These are phyloP conservation scores for Camponotus floridanus DNA, from an alignment of 1,140 invertebrate genomes.

Conservation along the genomic window DNA sequence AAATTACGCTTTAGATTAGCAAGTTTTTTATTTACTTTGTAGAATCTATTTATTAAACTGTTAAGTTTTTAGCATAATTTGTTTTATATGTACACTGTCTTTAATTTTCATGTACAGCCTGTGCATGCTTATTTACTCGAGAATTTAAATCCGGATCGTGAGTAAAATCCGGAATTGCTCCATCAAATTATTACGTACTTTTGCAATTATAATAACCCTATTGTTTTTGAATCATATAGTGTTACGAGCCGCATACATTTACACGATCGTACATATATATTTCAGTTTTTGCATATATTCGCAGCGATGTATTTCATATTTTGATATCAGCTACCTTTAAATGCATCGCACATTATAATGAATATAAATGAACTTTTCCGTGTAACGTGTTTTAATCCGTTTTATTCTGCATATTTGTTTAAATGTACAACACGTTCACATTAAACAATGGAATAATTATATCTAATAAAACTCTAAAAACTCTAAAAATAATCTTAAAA, in stretches of 20 bases:
- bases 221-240: constrained; percentile 37
- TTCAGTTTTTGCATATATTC: neutral
- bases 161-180: constrained; percentile 51
- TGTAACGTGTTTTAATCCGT: constrained; percentile 12
- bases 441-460: neutral
- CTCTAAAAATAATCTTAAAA: neutral
- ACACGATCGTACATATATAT: neutral
- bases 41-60: constrained; percentile 3
- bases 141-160: constrained; percentile 18
- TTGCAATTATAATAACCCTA: constrained; percentile 38
- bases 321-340: constrained; percentile 15
- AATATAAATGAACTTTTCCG: constrained; percentile 14
- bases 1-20: neutral
- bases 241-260: neutral
- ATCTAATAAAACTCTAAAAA: constrained; percentile 9
- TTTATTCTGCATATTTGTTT: neutral
- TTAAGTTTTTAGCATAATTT: constrained; percentile 2
- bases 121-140: constrained; percentile 5
- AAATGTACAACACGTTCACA: neutral
- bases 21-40: neutral
- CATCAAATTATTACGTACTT: constrained; percentile 51
- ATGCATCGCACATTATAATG: neutral
- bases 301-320: neutral
- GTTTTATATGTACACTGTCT: constrained; percentile 7
- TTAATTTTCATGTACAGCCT: constrained; percentile 17